These are phyloP conservation scores for Aspidoscelis tigris DNA, from an alignment of 2,113 vertebrate species.

Conservation along the genomic window DNA sequence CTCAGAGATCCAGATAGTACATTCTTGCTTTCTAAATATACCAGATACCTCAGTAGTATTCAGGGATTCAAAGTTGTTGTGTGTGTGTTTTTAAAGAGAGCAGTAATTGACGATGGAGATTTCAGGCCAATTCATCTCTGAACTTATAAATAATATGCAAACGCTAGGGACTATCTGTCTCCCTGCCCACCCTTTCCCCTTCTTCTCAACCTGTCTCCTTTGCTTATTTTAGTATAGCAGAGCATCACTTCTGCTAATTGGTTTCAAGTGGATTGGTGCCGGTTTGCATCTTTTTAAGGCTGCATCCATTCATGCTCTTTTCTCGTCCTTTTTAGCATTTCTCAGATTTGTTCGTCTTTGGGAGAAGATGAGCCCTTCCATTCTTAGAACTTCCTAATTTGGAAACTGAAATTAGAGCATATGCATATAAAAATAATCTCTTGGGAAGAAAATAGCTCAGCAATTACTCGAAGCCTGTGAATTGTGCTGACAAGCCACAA, in stretches of 20 bases:
- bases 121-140: neutral
- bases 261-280: neutral
- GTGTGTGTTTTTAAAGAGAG: too few relatives aligned
- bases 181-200: neutral
- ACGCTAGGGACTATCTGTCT: neutral
- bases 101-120: neutral
- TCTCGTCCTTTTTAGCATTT: neutral
- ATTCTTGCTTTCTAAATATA: slow-evolving; percentile 8
- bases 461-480: slow-evolving; percentile 34
- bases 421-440: slow-evolving; percentile 38
- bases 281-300: neutral
- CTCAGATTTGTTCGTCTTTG: slow-evolving; percentile 7
- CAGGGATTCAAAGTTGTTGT: neutral
- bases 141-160: neutral
- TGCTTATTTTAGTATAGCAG: slow-evolving; percentile 3
- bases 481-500: slow-evolving; percentile 38
- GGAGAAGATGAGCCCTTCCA: slow-evolving; percentile 31
- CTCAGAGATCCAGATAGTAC: neutral
- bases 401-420: slow-evolving; percentile 20
- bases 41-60: neutral
- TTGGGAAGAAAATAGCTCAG: slow-evolving; percentile 33
- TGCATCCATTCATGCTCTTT: slow-evolving; percentile 7
- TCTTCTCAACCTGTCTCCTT: neutral
- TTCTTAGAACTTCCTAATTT: slow-evolving; percentile 35
- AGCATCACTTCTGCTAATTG: neutral